Evolutionary conservation across 2,797 vertebrate species (phyloP), one percentile per base, ranked within the genome.

Genomic region (Enteromius thamalakanensis): DNA sequence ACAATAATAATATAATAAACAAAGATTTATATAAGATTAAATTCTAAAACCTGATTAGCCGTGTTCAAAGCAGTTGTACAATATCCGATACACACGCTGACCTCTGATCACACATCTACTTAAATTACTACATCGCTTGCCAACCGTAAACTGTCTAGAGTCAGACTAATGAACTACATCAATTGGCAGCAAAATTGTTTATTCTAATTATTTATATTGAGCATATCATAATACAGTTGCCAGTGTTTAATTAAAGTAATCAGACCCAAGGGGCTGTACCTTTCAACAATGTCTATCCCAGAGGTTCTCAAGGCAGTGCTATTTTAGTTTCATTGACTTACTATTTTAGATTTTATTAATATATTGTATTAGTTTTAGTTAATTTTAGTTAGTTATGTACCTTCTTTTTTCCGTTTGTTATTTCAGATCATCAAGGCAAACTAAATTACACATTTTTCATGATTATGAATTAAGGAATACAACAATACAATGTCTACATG

Each of bases 201-300:
- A 53, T 74, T 74, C 10, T 2, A 74, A 53, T 55, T 55, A 75
- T 75, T 75, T 75, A 75, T 75, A 75, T 37, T 75, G 21, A 75
- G 49, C 49, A 75, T 75, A 75, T 55, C 51, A 75, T 75, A 55
- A 75, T 37, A 55, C 71, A 55, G 71, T 75, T 55, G 49, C 49
- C 6, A 7, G 11, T 34, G 1, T 55, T 75, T 55, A 75, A 75
- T 75, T 34, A 37, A 75, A 55, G 71, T 55, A 55, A 75, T 75
- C 49, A n/a, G 29, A 75, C 71, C 71, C 49, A 1, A 55, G 71
- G 29, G 49, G 19, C 45, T 32, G 26, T 55, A 21, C 49, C 32
- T 55, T 55, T 75, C 32, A 55, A 32, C 49, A 55, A 55, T 23
- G 32, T n/a, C 32, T 37, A 37, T 75, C 19, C 53, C 49, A 34